Evolutionary conservation across 53 echinoderm and acorn worm genomes (phyloP), one percentile per base, ranked within the genome.

Genomic region (Henricia sp.): DNA sequence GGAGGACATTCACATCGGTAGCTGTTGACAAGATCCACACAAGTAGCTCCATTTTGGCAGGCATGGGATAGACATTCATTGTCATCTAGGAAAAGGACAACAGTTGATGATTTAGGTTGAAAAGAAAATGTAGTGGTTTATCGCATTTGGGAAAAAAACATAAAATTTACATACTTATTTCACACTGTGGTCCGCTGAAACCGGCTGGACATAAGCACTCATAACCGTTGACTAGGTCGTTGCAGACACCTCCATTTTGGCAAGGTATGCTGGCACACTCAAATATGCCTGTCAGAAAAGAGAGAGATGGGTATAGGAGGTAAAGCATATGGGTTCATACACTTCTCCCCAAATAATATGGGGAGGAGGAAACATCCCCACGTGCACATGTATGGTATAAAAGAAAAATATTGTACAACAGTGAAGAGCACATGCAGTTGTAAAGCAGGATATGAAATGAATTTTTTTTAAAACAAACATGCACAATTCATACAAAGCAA

Each of bases 261-360:
- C 73, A 73, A n/a, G 73, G 73, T 6, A 2, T 27, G 54, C 55
- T 74, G 11, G 17, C 27, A 50, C 71, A 71, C 32, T 71, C 71
- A 25, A 27, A 30, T 1, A 71, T 4, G 12, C 30, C 65, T 65
- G 37, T n/a, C 35, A 65, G 37, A 65, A 23, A 58, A 10, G n/a
- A 65, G n/a, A n/a, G n/a, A n/a, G n/a, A n/a, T n/a, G n/a, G n/a
- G n/a, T n/a, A n/a, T n/a, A n/a, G n/a, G n/a, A n/a, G n/a, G n/a
- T n/a, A n/a, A n/a, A n/a, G n/a, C n/a, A n/a, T n/a, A n/a, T n/a
- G n/a, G n/a, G n/a, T n/a, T n/a, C n/a, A n/a, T n/a, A n/a, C n/a
- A n/a, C n/a, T n/a, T n/a, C n/a, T n/a, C n/a, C n/a, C n/a, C n/a
- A n/a, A n/a, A n/a, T n/a, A n/a, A n/a, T n/a, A n/a, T n/a, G n/a